These are phyloP conservation scores for Clivina fossor DNA, from an alignment of 2,888 invertebrate species.

Conservation along the genomic window DNA sequence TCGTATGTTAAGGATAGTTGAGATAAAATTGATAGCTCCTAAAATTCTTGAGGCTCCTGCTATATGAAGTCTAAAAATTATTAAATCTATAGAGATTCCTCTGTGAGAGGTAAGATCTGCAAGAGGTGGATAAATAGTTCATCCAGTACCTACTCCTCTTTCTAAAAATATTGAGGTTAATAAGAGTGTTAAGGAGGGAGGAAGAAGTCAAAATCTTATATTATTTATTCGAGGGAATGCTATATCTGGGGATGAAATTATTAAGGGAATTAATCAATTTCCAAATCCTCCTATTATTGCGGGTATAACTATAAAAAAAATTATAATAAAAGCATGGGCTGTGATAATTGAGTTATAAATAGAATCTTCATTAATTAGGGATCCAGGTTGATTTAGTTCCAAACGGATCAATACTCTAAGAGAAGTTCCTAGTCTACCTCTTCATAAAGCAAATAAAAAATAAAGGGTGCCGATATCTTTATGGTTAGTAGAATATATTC, in stretches of 20 bases:
- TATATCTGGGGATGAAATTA: slow-evolving; percentile 77
- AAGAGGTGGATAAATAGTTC: slow-evolving; percentile 75
- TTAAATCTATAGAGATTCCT: slow-evolving; percentile 70
- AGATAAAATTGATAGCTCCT: slow-evolving; percentile 79
- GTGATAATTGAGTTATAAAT: slow-evolving; percentile 79
- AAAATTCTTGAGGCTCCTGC: slow-evolving; percentile 74
- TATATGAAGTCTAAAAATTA: slow-evolving; percentile 75
- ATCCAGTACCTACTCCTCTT: slow-evolving; percentile 74
- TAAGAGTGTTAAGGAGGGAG: slow-evolving; percentile 67
- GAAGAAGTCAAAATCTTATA: slow-evolving; percentile 80
- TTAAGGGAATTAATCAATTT: slow-evolving; percentile 76
- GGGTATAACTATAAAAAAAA: slow-evolving; percentile 72
- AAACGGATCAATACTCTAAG: slow-evolving; percentile 71
- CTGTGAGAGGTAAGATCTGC: slow-evolving; percentile 64
- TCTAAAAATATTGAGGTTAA: slow-evolving; percentile 65
- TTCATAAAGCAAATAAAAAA: slow-evolving; percentile 67
- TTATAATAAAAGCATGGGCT: slow-evolving; percentile 79
- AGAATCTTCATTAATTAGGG: slow-evolving; percentile 71
- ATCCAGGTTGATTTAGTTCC: slow-evolving; percentile 68
- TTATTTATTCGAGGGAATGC: slow-evolving; percentile 82
- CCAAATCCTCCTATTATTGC: slow-evolving; percentile 82
- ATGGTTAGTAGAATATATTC: slow-evolving; percentile 71
- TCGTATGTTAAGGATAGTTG: slow-evolving; percentile 73
- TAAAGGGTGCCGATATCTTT: slow-evolving; percentile 77
- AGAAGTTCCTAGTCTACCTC: slow-evolving; percentile 69